Evolutionary conservation across 2,888 invertebrate genomes (phyloP).

Genomic region (Cantharis flavilabris): DNA sequence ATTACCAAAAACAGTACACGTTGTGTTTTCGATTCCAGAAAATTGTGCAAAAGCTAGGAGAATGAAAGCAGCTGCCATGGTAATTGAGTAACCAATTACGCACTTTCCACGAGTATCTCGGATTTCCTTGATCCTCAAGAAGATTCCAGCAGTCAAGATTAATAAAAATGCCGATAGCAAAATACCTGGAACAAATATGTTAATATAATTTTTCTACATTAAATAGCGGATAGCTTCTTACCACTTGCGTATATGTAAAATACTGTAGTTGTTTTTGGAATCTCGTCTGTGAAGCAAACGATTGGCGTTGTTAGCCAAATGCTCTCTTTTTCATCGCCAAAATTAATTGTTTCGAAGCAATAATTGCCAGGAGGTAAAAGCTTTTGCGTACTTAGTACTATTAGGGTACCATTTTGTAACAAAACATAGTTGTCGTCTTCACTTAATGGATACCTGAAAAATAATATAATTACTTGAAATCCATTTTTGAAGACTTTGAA

Average conservation of each 20-base stretch:
- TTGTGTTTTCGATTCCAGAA: slow-evolving; percentile 30
- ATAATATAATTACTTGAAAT: too few species aligned
- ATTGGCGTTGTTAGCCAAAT: slow-evolving; percentile 31
- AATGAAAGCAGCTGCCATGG: slow-evolving; percentile 45
- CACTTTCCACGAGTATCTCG: slow-evolving; percentile 42
- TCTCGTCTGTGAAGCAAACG: slow-evolving; percentile 15
- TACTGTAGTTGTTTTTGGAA: slow-evolving; percentile 10
- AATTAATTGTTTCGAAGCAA: slow-evolving; percentile 39
- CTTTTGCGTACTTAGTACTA: slow-evolving; percentile 31
- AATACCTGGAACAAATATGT: slow-evolving; percentile 26
- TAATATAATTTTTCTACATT: not conserved
- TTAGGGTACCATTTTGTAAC: slow-evolving; percentile 37
- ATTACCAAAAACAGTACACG: slow-evolving; percentile 44
- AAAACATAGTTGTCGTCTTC: slow-evolving; percentile 33
- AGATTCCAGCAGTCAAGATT: slow-evolving; percentile 29
- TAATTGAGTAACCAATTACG: slow-evolving; percentile 40
- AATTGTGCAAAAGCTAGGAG: slow-evolving; percentile 42
- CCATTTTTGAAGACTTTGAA: not conserved
- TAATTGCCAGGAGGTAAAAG: slow-evolving; percentile 37
- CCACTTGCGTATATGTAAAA: slow-evolving; percentile 27
- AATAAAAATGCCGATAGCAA: slow-evolving; percentile 32
- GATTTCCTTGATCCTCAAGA: slow-evolving; percentile 25
- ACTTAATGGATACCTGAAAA: slow-evolving; percentile 25
- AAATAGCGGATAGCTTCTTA: not conserved
- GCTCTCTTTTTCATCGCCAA: slow-evolving; percentile 19